Conservation (phyloP, 1,140 invertebrate genomes). For the Trichonephila inaurata region DNA sequence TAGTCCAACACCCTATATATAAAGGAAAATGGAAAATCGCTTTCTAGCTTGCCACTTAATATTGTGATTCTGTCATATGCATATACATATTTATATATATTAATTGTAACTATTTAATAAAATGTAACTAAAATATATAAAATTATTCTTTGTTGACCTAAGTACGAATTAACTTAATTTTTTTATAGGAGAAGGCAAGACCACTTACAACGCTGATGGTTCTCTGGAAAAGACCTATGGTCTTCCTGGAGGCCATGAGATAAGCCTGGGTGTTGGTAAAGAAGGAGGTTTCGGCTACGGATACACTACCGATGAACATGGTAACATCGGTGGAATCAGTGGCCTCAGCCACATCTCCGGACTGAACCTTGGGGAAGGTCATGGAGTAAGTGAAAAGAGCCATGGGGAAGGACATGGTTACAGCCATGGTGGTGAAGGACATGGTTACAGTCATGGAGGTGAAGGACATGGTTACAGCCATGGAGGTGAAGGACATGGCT, state of each 20-base stretch:
- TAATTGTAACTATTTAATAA: no score
- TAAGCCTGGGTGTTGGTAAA: constrained; percentile 44
- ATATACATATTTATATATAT: no score
- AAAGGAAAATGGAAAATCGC: no score
- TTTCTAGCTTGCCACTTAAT: no score
- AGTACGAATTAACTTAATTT: no score
- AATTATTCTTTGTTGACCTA: no score
- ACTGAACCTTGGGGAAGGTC: constrained; percentile 36
- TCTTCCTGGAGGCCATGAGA: constrained; percentile 58
- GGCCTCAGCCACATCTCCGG: neutral
- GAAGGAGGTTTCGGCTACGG: constrained; percentile 61
- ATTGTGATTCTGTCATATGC: no score
- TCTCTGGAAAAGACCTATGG: constrained; percentile 33
- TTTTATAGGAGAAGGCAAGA: neutral
- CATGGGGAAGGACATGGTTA: constrained; percentile 33
- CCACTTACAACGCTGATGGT: neutral
- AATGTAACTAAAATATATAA: no score
- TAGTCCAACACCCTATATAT: no score
- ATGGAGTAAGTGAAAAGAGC: constrained; percentile 44
- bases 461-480: constrained; percentile 37
- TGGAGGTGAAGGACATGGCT: neutral
- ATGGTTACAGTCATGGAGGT: neutral
- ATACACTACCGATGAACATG: constrained; percentile 62
- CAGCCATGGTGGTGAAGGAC: constrained; percentile 2
- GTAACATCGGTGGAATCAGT: constrained; percentile 51